Conservation (phyloP, 1,140 invertebrate genomes). For the Hypothenemus hampei region DNA sequence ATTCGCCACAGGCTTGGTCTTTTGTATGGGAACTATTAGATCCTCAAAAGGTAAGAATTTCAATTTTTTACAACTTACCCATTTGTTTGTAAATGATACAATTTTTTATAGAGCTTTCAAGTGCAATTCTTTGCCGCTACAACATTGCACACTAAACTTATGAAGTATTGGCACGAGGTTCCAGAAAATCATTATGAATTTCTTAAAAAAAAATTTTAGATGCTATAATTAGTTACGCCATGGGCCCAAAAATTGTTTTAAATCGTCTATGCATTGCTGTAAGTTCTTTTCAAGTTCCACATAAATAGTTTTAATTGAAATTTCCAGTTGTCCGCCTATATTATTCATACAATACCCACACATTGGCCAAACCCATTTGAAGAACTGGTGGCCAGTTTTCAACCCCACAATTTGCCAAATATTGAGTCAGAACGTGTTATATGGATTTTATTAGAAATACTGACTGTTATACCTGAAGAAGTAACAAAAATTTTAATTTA, state of each 20-base stretch:
- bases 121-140: constrained; percentile 91
- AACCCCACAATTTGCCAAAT: constrained; percentile 55
- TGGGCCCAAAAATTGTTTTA: constrained; percentile 76
- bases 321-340: constrained; percentile 59
- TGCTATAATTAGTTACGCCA: constrained; percentile 66
- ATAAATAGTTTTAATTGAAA: not conserved
- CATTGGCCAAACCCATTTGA: constrained; percentile 61
- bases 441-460: constrained; percentile 65
- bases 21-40: constrained; percentile 83
- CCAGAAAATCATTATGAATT: constrained; percentile 68
- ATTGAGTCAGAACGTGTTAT: constrained; percentile 50
- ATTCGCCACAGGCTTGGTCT: constrained; percentile 79
- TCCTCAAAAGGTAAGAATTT: constrained; percentile 60
- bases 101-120: constrained; percentile 61
- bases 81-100: not conserved
- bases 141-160: constrained; percentile 80
- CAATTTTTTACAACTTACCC: not conserved
- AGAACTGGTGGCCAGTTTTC: constrained; percentile 60
- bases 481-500: constrained; percentile 44
- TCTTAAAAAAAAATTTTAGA: constrained; percentile 70
- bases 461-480: constrained; percentile 78
- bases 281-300: constrained; percentile 44
- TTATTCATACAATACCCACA: constrained; percentile 59
- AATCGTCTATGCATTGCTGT: constrained; percentile 84
- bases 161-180: constrained; percentile 80